These are phyloP conservation scores for Brachionus manjavacas DNA, from an alignment of 1,140 invertebrate genomes.

Conservation along the genomic window DNA sequence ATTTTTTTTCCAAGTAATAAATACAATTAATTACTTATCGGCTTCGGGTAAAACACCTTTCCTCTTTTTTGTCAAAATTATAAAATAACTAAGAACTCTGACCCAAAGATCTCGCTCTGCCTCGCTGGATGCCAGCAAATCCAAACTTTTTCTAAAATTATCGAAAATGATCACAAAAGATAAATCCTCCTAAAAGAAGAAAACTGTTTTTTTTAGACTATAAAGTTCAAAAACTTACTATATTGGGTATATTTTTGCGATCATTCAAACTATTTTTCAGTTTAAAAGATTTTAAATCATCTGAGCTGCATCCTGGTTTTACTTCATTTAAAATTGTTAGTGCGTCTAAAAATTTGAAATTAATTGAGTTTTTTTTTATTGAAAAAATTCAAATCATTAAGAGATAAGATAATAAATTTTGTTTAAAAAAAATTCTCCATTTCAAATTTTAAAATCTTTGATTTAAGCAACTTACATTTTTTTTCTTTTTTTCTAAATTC, in stretches of 20 bases:
- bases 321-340: constrained; percentile 12
- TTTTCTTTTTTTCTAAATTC: constrained; percentile 41
- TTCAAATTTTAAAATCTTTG: too few species aligned
- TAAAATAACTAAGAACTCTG: constrained; percentile 31
- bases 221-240: neutral
- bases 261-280: constrained; percentile 28
- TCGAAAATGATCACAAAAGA: constrained; percentile 34
- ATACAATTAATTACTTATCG: neutral
- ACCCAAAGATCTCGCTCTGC: constrained; percentile 1
- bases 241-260: constrained; percentile 4
- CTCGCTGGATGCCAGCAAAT: constrained; percentile 27
- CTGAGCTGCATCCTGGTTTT: constrained; percentile 10
- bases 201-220: neutral
- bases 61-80: constrained; percentile 31
- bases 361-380: neutral
- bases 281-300: constrained; percentile 26
- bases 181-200: constrained; percentile 10
- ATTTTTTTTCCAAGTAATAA: neutral
- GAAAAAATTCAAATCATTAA: too few species aligned
- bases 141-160: constrained; percentile 30
- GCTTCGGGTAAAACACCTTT: constrained; percentile 39
- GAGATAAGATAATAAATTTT: too few species aligned
- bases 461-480: neutral
- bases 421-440: too few species aligned
- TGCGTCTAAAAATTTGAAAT: neutral